Evolutionary conservation across 2,888 invertebrate genomes (phyloP).

Genomic region (Scaeva pyrastri): DNA sequence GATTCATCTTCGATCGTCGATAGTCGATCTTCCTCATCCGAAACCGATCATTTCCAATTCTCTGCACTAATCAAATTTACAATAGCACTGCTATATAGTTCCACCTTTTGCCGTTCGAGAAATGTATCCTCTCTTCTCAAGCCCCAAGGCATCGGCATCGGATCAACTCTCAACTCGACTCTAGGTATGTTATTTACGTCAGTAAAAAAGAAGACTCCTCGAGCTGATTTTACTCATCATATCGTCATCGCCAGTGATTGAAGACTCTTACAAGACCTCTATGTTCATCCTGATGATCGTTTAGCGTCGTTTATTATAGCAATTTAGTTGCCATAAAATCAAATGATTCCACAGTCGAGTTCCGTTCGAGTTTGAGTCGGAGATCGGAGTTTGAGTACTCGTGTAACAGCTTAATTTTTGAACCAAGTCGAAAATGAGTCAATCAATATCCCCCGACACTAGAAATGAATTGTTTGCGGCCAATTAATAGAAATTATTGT

Average conservation of each 20-base stretch:
- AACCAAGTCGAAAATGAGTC: conserved; percentile 64
- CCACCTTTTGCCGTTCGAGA: conserved; percentile 2
- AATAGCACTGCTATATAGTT: conserved; percentile 62
- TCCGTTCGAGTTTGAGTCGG: too few relatives aligned
- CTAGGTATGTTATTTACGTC: conserved; percentile 68
- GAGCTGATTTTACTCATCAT: conserved; percentile 16
- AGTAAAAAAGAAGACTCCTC: conserved; percentile 56
- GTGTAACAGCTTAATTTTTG: conserved; percentile 61
- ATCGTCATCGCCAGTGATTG: background rate
- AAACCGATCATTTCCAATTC: conserved; percentile 16
- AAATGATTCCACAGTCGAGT: too few relatives aligned
- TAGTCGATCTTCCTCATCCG: conserved; percentile 12
- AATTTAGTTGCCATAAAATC: conserved; percentile 62
- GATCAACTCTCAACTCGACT: conserved; percentile 18
- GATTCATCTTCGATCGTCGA: too few relatives aligned
- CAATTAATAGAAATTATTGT: conserved; percentile 70
- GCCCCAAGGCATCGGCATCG: conserved; percentile 25
- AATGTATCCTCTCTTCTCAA: conserved; percentile 37
- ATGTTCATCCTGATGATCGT: conserved; percentile 39
- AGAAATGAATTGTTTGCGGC: conserved; percentile 61
- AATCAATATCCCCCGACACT: conserved; percentile 63
- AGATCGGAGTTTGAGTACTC: background rate
- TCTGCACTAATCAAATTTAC: conserved; percentile 50
- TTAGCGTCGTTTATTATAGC: conserved; percentile 55
- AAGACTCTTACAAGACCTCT: conserved; percentile 4